Evolutionary conservation across 2,888 invertebrate species (phyloP), one percentile per base, ranked within the genome.

Genomic region (Dasysyrphus albostriatus): DNA sequence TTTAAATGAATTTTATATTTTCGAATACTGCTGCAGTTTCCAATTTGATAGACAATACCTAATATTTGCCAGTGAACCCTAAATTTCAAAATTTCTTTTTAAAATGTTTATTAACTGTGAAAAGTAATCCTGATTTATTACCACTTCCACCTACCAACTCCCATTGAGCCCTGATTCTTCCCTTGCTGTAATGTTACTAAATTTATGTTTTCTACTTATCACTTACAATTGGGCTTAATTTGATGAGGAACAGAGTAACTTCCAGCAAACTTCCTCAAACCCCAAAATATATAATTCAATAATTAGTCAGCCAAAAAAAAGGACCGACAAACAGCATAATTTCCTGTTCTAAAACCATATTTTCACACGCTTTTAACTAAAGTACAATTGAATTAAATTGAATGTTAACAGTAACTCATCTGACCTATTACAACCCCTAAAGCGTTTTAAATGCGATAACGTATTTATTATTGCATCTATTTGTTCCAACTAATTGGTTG

Each of bases 381-480:
- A 44, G 29, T 65, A 10, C 32, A 65, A 65, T 65, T 65, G 44
- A 29, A 54, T 54, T 54, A 54, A 65, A 47, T 47, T 65, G 32
- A 65, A 47, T n/a, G 29, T 65, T 32, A 44, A 47, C 32, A 65
- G 10, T 16, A 65, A 47, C 29, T 16, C 44, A 65, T 65, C 16
- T 16, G 47, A 65, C 63, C 44, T 47, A 39, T 42, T 29, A 61
- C 42, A 39, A 61, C 24, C 61, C 61, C 61, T 61, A 19, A 39
- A 61, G 19, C 39, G 24, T 39, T 61, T 24, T 19, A 44, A 32
- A 47, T 32, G 16, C 29, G 32, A 47, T 32, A 32, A 65, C 44
- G 32, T 7, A 29, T 9, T 44, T 7, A 29, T 9, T 44, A 42
- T 42, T 63, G 7, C 24, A 42, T 42, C 44, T 47, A 32, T 65